Evolutionary conservation across 1,140 invertebrate species (phyloP).

Genomic region (Eriocheir sinensis): DNA sequence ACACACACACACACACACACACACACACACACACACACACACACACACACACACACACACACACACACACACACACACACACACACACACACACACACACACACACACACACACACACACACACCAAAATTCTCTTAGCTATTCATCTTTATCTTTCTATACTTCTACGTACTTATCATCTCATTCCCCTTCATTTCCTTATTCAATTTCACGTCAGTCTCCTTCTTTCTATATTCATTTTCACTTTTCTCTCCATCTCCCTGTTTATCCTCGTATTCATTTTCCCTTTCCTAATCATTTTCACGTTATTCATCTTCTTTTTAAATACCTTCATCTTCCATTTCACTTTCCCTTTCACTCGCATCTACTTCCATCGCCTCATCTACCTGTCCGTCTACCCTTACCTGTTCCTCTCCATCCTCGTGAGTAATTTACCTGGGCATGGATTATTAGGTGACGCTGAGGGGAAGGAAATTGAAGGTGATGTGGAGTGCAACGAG

Average conservation of each 20-base stretch:
- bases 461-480: too few relatives aligned
- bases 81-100: not conserved
- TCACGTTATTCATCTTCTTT: not conserved
- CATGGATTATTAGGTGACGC: too few relatives aligned
- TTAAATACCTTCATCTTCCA: too few relatives aligned
- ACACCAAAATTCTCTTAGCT: not conserved
- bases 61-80: slow-evolving; percentile 11
- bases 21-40: not conserved
- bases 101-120: not conserved
- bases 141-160: not conserved
- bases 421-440: too few relatives aligned
- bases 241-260: not conserved
- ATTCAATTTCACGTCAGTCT: not conserved
- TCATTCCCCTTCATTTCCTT: too few relatives aligned
- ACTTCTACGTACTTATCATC: not conserved
- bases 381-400: not conserved
- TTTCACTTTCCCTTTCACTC: too few relatives aligned
- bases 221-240: not conserved
- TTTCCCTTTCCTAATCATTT: not conserved
- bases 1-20: slow-evolving; percentile 34
- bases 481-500: too few relatives aligned
- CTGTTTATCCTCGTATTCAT: not conserved
- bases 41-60: not conserved
- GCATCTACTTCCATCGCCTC: too few relatives aligned
- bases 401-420: too few relatives aligned